Conservation (phyloP, 2,888 invertebrate genomes). For the Hydropsyche betteni region DNA sequence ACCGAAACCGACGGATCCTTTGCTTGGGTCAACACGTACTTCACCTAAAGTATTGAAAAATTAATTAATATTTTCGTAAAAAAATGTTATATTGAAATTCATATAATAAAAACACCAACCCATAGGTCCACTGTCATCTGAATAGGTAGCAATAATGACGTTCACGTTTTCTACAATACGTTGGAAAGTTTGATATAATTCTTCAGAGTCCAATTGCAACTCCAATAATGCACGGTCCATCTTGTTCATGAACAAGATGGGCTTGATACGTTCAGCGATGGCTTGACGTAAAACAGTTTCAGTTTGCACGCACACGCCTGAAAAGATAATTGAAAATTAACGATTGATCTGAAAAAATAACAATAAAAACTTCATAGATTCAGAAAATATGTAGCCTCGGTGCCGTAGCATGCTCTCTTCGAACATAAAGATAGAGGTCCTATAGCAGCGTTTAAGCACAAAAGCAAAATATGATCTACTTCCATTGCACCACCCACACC, state of each 20-base stretch:
- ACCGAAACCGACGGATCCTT: slow-evolving; percentile 99
- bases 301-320: slow-evolving; percentile 99
- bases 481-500: slow-evolving; percentile 74
- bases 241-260: slow-evolving; percentile 99
- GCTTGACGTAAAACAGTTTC: slow-evolving; percentile 99
- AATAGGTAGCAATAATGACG: slow-evolving; percentile 99
- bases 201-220: slow-evolving; percentile 95
- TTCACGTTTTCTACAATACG: slow-evolving; percentile 99
- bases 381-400: slow-evolving; percentile 59
- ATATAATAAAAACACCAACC: slow-evolving; percentile 61
- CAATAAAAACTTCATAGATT: background rate
- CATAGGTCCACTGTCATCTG: slow-evolving; percentile 98
- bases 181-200: slow-evolving; percentile 98
- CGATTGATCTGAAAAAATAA: background rate
- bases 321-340: slow-evolving; percentile 48
- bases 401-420: slow-evolving; percentile 71
- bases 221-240: slow-evolving; percentile 99
- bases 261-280: slow-evolving; percentile 99
- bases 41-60: slow-evolving; percentile 68
- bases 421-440: slow-evolving; percentile 87
- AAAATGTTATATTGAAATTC: background rate
- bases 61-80: background rate
- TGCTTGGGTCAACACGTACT: slow-evolving; percentile 96
- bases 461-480: slow-evolving; percentile 65
- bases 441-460: slow-evolving; percentile 73